These are phyloP conservation scores for Leucania comma DNA, from an alignment of 2,888 invertebrate species.

Conservation along the genomic window DNA sequence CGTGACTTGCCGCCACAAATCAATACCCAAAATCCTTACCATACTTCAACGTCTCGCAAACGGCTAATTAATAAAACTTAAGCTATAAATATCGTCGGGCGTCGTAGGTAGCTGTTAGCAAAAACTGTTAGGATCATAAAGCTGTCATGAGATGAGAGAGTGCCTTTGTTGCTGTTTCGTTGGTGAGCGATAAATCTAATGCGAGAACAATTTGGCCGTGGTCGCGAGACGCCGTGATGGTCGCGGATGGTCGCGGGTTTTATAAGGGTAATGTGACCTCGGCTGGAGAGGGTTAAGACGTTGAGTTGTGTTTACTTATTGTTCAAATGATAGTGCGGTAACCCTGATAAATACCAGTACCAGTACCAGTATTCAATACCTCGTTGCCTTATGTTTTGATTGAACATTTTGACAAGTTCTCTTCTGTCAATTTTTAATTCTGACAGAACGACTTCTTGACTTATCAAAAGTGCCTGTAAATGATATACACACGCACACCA, in stretches of 20 bases:
- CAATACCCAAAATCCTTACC: constrained; percentile 64
- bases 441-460: too few relatives aligned
- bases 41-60: constrained; percentile 79
- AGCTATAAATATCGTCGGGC: constrained; percentile 84
- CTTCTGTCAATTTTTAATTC: too few relatives aligned
- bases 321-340: not conserved
- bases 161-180: constrained; percentile 89
- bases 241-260: constrained; percentile 53
- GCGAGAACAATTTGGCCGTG: constrained; percentile 83
- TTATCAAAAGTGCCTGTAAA: too few relatives aligned
- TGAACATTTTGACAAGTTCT: too few relatives aligned
- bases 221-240: constrained; percentile 65
- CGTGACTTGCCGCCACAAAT: constrained; percentile 61
- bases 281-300: constrained; percentile 49
- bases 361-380: too few relatives aligned
- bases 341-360: not conserved
- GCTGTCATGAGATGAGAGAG: constrained; percentile 89
- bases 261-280: constrained; percentile 41
- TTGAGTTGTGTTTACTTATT: constrained; percentile 4
- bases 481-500: too few relatives aligned
- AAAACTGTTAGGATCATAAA: constrained; percentile 91
- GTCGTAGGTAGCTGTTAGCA: constrained; percentile 87
- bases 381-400: too few relatives aligned
- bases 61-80: constrained; percentile 90
- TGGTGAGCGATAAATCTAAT: constrained; percentile 86